These are phyloP conservation scores for Papilio protenor DNA, from an alignment of 2,888 invertebrate species.

Conservation along the genomic window DNA sequence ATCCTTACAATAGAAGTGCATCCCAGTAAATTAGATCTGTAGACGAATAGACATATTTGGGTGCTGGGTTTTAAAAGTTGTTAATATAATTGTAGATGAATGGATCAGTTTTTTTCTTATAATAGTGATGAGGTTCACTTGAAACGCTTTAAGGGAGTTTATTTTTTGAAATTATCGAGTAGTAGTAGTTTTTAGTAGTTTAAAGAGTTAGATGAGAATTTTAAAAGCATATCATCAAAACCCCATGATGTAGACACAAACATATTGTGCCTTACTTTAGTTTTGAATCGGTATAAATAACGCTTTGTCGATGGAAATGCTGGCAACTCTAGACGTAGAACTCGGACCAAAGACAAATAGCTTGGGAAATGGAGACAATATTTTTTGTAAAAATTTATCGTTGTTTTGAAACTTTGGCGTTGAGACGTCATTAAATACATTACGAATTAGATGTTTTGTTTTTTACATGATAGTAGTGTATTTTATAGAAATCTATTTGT, in stretches of 20 bases:
- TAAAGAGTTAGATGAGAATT: slow-evolving; percentile 53
- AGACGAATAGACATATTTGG: slow-evolving; percentile 71
- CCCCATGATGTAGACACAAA: slow-evolving; percentile 70
- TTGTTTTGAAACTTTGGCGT: slow-evolving; percentile 61
- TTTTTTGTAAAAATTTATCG: slow-evolving; percentile 79
- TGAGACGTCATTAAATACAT: slow-evolving; percentile 52
- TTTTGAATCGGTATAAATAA: slow-evolving; percentile 54
- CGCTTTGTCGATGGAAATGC: slow-evolving; percentile 57
- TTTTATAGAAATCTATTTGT: slow-evolving; percentile 62
- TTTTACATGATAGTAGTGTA: slow-evolving; percentile 59
- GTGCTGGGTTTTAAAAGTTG: slow-evolving; percentile 69
- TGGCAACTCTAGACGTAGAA: slow-evolving; percentile 65
- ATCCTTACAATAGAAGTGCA: slow-evolving; percentile 75
- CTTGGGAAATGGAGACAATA: slow-evolving; percentile 71
- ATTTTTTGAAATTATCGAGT: slow-evolving; percentile 63
- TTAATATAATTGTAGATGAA: slow-evolving; percentile 57
- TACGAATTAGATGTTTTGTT: slow-evolving; percentile 57
- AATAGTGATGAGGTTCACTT: slow-evolving; percentile 56
- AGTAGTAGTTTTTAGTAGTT: slow-evolving; percentile 68
- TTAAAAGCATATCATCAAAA: slow-evolving; percentile 73
- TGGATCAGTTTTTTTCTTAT: slow-evolving; percentile 55
- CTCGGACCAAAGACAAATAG: slow-evolving; percentile 75
- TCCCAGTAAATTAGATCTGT: slow-evolving; percentile 78
- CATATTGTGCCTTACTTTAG: slow-evolving; percentile 76
- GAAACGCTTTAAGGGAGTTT: slow-evolving; percentile 59